Evolutionary conservation across 2,797 vertebrate genomes (phyloP), one percentile per base, ranked within the genome.

Genomic region (Acomys russatus): DNA sequence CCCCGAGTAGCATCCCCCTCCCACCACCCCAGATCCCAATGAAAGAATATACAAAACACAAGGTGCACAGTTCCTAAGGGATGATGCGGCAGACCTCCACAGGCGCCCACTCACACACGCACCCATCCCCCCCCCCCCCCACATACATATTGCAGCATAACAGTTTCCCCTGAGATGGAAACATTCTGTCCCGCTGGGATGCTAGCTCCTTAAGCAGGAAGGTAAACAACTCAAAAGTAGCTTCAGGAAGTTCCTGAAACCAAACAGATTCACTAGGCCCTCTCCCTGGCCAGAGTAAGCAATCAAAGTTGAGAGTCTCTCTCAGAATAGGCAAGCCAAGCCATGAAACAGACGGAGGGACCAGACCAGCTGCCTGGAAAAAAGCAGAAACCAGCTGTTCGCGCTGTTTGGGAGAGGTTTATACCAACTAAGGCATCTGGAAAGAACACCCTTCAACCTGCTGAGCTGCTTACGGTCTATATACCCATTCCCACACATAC

Each of bases 171-270:
- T 9, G 30, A 83, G 38, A 64, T 25, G 18, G 80, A 64, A 83
- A 38, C 35, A 83, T 30, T 64, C 38, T 49, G 38, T 83, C 15
- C 80, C 0, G 6, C 38, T 51, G 28, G 82, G 28, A 51, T 22
- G 56, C 3, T 15, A 59, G 44, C 18, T 85, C 30, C 63, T 68
- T 68, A 66, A 66, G 28, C 82, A 66, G 44, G 6, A 84, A 68
- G 38, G 82, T 30, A 22, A 68, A 85, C 63, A 51, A 66, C 28
- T 68, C 38, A 68, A 44, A 49, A 33, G 49, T 33, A 85, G 2
- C 30, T 51, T 68, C 63, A 85, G 82, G 82, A 85, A 85, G 63
- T 85, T 66, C 82, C 82, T 85, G 28, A 85, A 85, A 51, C 64
- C 18, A 7, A 85, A 38, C 38, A 68, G 63, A 33, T 44, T 51